Base-by-base conservation (phyloP, 2,888 invertebrate genomes). In the Pammene fasciana region DNA sequence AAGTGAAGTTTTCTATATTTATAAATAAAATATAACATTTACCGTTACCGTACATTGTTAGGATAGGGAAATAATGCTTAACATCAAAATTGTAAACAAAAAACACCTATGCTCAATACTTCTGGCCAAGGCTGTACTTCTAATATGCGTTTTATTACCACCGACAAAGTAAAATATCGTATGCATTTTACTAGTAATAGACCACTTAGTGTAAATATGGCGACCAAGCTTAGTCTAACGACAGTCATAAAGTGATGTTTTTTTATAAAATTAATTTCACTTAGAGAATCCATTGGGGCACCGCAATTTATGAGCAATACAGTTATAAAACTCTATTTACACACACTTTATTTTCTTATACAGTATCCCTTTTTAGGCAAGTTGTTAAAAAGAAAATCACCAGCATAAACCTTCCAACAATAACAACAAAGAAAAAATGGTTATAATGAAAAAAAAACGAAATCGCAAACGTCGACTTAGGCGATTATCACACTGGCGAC, bases 181-280 rank as follows among this genome's bases (percentile, higher is more conserved):
- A 68, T 73, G 72, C 72, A 67, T 68, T 72, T 78, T 75, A 75
- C 71, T 34, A 18, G 64, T 45, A n/a, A 64, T 34, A 52, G 7
- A 48, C 34, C 65, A 75, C 66, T 55, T 68, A 57, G 65, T 68
- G 77, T 81, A 83, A 82, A 82, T 71, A 72, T 75, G 75, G 72
- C 48, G 46, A 54, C 65, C 43, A 54, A 68, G 18, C 62, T 43
- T 43, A 16, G 45, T 45, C 46, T 65, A 62, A 65, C 59, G 57
- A 26, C 11, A 18, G 52, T 43, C 56, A 46, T 68, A 72, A 68
- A 72, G 54, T 57, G 67, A 72, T 70, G 71, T 71, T 65, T 74
- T 76, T 79, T 79, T 75, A 75, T 16, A 46, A 52, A 16, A 41
- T 50, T 16, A 16, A 11, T 38, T 52, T 46, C 9, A 62, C 26